Evolutionary conservation across 1,140 invertebrate species (phyloP).

Genomic region (Tetraneura akinire): DNA sequence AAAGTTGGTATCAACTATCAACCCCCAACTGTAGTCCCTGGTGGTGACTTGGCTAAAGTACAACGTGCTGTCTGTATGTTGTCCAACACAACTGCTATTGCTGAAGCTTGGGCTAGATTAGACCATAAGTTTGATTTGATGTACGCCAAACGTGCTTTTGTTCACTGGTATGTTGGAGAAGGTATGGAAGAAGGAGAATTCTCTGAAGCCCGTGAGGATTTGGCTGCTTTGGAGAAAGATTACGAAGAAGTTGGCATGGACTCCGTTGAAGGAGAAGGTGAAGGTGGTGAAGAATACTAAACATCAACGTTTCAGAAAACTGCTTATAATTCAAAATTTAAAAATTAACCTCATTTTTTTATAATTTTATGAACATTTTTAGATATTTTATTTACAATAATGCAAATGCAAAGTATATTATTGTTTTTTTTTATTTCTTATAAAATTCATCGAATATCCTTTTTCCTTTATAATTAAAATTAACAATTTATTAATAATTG

Average conservation of each 20-base stretch:
- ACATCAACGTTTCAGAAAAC: background rate
- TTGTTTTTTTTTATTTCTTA: background rate
- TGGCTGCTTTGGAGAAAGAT: slow-evolving; percentile 69
- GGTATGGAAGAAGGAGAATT: slow-evolving; percentile 72
- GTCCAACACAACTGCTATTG: slow-evolving; percentile 82
- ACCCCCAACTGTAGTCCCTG: slow-evolving; percentile 79
- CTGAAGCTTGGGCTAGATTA: slow-evolving; percentile 79
- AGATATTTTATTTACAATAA: slow-evolving; percentile 38
- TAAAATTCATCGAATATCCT: background rate
- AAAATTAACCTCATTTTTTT: slow-evolving; percentile 38
- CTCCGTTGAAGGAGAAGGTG: slow-evolving; percentile 63
- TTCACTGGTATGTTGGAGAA: slow-evolving; percentile 62
- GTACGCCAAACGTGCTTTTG: slow-evolving; percentile 64
- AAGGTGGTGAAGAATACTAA: slow-evolving; percentile 61
- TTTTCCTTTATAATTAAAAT: background rate
- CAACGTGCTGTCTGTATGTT: slow-evolving; percentile 85
- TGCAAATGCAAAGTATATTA: background rate
- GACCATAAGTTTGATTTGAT: slow-evolving; percentile 69
- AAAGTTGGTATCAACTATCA: slow-evolving; percentile 78
- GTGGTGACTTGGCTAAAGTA: slow-evolving; percentile 80
- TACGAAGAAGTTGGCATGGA: slow-evolving; percentile 71
- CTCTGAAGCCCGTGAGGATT: slow-evolving; percentile 68
- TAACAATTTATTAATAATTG: too few species aligned
- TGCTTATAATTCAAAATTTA: background rate
- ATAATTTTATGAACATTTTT: slow-evolving; percentile 38